A percentile compares a stretch with the other conserved stretches of the same genome.
phyloP scores from a whole-genome alignment of 2,888 invertebrate species.

The Synanthedon formicaeformis region DNA sequence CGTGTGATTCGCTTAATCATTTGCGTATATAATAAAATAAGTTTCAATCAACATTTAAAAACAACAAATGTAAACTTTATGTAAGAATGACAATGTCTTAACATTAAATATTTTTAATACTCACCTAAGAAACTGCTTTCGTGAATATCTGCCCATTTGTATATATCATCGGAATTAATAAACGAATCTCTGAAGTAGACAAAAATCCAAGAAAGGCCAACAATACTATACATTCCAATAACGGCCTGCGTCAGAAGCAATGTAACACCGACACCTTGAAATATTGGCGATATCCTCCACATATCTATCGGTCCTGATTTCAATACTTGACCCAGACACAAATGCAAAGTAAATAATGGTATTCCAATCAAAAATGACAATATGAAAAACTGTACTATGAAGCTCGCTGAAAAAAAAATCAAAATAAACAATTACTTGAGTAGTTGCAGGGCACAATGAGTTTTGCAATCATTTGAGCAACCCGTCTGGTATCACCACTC shows the following conservation, averaged over 20 bases:
- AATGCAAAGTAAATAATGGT: constrained; percentile 85
- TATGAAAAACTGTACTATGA: constrained; percentile 88
- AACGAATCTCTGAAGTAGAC: constrained; percentile 90
- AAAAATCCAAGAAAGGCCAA: constrained; percentile 92
- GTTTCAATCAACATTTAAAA: too few relatives aligned
- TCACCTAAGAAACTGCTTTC: constrained; percentile 76
- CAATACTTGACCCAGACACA: constrained; percentile 87
- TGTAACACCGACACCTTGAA: constrained; percentile 90
- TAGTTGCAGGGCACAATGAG: neutral
- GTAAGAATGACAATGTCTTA: too few relatives aligned
- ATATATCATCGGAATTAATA: constrained; percentile 81
- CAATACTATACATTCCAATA: constrained; percentile 87
- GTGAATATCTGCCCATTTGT: constrained; percentile 85
- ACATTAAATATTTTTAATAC: constrained; percentile 7
- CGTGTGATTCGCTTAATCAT: too few relatives aligned
- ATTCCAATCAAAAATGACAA: constrained; percentile 85
- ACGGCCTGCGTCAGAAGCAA: constrained; percentile 82
- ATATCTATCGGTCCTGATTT: constrained; percentile 89
- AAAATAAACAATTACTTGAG: neutral
- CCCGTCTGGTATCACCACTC: neutral
- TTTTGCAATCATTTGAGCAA: neutral
- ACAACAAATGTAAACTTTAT: too few relatives aligned
- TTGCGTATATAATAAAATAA: too few relatives aligned
- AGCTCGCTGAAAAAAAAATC: constrained; percentile 74
- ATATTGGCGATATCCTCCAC: constrained; percentile 94